Conservation (phyloP, 1,140 invertebrate genomes). For the Scaptomyza hsui region DNA sequence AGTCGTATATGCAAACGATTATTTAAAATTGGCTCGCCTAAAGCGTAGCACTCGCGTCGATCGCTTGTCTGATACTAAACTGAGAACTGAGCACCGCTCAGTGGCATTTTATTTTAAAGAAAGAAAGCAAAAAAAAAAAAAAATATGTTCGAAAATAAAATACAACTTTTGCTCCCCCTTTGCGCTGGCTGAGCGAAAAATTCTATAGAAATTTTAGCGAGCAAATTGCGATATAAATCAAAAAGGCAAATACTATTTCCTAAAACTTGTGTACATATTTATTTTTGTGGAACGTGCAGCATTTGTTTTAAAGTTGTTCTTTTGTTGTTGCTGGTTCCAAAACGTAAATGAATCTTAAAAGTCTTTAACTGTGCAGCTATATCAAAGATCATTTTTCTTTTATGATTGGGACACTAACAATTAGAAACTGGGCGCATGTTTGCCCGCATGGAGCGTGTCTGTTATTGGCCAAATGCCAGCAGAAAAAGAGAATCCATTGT, state of each 20-base stretch:
- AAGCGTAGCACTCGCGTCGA: conserved; percentile 71
- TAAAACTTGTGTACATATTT: neutral
- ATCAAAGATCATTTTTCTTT: neutral
- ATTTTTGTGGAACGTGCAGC: neutral
- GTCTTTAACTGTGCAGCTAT: neutral
- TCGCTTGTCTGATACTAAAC: conserved; percentile 71
- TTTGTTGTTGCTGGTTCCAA: conserved; percentile 17
- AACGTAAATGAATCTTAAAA: conserved; percentile 28
- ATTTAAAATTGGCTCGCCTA: conserved; percentile 38
- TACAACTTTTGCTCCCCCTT: conserved; percentile 25
- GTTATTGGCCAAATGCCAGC: conserved; percentile 31
- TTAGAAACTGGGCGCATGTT: neutral
- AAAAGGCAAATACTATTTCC: conserved; percentile 29
- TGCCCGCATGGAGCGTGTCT: conserved; percentile 19
- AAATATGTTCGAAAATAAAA: conserved; percentile 65
- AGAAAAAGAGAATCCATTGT: neutral
- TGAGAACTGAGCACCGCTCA: conserved; percentile 53
- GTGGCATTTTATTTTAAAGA: conserved; percentile 60
- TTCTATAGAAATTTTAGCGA: conserved; percentile 45
- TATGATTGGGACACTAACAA: conserved; percentile 19
- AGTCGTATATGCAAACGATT: conserved; percentile 37
- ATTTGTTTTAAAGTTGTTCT: conserved; percentile 18
- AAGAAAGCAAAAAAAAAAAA: conserved; percentile 47
- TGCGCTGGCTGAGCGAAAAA: conserved; percentile 6
- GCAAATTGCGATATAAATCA: conserved; percentile 63